These are phyloP conservation scores for Caenorhabditis elegans DNA, from an alignment of 1,140 invertebrate genomes.

Conservation along the genomic window DNA sequence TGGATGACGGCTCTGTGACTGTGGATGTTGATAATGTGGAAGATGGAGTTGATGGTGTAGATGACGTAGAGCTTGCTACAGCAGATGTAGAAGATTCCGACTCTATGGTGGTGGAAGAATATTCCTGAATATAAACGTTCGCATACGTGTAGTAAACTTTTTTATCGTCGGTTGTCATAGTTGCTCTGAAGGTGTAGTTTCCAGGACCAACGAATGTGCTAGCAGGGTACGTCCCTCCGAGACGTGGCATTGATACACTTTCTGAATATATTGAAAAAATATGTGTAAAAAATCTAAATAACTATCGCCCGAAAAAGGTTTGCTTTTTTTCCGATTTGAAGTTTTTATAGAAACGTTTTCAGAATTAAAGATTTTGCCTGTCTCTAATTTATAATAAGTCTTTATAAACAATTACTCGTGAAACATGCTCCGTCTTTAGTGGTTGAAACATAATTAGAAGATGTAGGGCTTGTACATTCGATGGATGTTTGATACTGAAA, in stretches of 20 bases:
- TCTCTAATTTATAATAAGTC: no score
- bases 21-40: neutral
- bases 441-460: no score
- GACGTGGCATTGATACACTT: neutral
- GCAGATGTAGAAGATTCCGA: neutral
- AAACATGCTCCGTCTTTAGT: no score
- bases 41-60: no score
- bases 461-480: no score
- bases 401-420: no score
- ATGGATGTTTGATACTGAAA: no score
- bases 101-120: neutral
- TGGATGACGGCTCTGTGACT: no score
- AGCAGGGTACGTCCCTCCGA: neutral
- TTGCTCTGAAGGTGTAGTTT: neutral
- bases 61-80: neutral
- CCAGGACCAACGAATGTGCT: neutral
- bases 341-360: no score
- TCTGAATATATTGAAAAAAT: neutral
- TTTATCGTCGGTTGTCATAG: neutral
- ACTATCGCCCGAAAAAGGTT: no score
- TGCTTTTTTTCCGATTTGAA: no score
- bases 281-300: neutral
- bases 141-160: neutral
- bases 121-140: neutral
- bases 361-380: no score